Evolutionary conservation across 2,888 invertebrate genomes (phyloP).

Genomic region (Crocallis elinguaria): DNA sequence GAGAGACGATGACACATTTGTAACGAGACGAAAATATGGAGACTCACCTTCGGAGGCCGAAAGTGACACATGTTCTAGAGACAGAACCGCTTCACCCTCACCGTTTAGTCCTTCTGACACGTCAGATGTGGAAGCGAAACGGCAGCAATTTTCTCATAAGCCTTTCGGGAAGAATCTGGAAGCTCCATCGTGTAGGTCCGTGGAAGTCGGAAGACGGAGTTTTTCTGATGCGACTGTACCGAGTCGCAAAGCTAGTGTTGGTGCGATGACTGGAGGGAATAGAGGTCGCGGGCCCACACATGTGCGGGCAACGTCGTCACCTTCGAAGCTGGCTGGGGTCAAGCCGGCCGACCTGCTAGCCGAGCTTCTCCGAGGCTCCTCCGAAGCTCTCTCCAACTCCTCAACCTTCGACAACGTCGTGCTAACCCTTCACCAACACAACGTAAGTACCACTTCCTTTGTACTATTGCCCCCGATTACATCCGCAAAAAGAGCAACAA

Average conservation of each 20-base stretch:
- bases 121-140: conserved; percentile 75
- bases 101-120: conserved; percentile 88
- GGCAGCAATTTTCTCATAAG: conserved; percentile 86
- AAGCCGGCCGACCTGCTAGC: conserved; percentile 87
- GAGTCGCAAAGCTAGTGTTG: conserved; percentile 86
- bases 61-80: conserved; percentile 84
- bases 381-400: conserved; percentile 89
- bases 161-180: conserved; percentile 84
- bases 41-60: conserved; percentile 91
- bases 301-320: conserved; percentile 91
- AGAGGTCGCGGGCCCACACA: conserved; percentile 85
- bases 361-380: conserved; percentile 91
- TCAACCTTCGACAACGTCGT: conserved; percentile 81
- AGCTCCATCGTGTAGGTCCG: conserved; percentile 79
- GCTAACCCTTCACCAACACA: conserved; percentile 78
- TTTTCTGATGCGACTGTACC: conserved; percentile 81
- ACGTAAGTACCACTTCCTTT: conserved; percentile 69
- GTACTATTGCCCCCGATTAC: conserved; percentile 55
- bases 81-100: conserved; percentile 85
- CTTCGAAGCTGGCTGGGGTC: conserved; percentile 89
- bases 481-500: conserved; percentile 60
- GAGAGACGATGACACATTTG: conserved; percentile 85
- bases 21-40: conserved; percentile 70
- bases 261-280: conserved; percentile 69
- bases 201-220: conserved; percentile 82